These are phyloP conservation scores for Disparrhopalites patrizii DNA, from an alignment of 2,888 invertebrate genomes.

Conservation along the genomic window DNA sequence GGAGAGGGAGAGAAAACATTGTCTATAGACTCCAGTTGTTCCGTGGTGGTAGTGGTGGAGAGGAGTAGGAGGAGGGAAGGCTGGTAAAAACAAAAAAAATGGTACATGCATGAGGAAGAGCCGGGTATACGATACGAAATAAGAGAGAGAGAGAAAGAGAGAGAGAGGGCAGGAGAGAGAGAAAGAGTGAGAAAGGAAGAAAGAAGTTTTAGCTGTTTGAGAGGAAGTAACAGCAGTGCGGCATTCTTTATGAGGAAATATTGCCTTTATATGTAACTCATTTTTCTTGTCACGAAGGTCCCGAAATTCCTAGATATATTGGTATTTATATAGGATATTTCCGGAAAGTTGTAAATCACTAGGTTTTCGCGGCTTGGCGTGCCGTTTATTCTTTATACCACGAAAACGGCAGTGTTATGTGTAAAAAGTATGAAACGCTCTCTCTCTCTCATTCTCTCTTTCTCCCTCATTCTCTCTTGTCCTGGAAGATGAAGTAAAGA, in stretches of 20 bases:
- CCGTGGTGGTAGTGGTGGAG: background rate
- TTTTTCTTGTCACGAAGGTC: conserved; percentile 33
- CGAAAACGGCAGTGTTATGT: background rate
- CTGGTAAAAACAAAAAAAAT: too few relatives aligned
- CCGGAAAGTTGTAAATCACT: conserved; percentile 34
- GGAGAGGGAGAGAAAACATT: background rate
- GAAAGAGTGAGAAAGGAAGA: background rate
- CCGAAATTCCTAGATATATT: conserved; percentile 32
- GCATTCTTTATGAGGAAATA: conserved; percentile 33
- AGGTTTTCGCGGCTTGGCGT: conserved; percentile 29
- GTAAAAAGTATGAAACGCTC: background rate
- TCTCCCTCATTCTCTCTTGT: background rate
- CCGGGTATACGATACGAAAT: background rate
- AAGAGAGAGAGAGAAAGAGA: background rate
- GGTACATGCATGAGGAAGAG: background rate
- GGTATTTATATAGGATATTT: conserved; percentile 38
- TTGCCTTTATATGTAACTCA: conserved; percentile 32
- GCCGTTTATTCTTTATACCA: conserved; percentile 26
- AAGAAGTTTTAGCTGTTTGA: conserved; percentile 14
- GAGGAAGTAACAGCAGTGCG: conserved; percentile 26
- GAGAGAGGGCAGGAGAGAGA: background rate
- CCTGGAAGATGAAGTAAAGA: too few relatives aligned
- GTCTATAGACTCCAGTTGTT: too few relatives aligned
- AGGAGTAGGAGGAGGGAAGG: background rate
- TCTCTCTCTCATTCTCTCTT: background rate